Percentiles rank a stretch among this genome's conserved stretches.
Evolutionary conservation across 2,797 vertebrate species (phyloP).

Genomic region (Periparus ater): DNA sequence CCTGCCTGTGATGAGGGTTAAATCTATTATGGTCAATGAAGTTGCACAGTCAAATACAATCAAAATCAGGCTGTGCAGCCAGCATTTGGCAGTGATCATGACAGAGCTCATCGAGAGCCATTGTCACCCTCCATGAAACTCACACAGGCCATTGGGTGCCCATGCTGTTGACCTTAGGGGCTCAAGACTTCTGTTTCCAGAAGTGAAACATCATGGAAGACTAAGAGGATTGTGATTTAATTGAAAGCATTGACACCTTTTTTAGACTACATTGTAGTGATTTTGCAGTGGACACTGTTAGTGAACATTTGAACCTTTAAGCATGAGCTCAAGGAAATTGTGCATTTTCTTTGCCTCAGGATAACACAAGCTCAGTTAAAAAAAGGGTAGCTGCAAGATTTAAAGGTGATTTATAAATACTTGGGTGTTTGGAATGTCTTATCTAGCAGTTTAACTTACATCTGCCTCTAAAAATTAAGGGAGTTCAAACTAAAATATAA

Average conservation of each 20-base stretch:
- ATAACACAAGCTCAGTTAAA: neutral
- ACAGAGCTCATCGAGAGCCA: neutral
- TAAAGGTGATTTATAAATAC: neutral
- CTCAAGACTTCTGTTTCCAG: neutral
- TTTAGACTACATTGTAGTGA: neutral
- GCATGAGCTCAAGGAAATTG: neutral
- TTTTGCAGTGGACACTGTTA: neutral
- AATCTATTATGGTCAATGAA: constrained; percentile 11
- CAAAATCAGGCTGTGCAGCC: neutral
- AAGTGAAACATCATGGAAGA: neutral
- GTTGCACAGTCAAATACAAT: constrained; percentile 26
- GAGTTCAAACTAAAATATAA: neutral
- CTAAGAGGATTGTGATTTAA: constrained; percentile 22
- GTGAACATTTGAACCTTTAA: neutral
- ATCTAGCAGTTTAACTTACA: neutral
- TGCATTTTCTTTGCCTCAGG: neutral
- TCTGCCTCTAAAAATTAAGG: neutral
- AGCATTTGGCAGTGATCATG: neutral
- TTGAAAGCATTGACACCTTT: neutral
- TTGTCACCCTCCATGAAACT: neutral
- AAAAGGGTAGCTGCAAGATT: neutral
- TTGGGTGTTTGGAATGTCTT: neutral
- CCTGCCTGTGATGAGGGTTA: neutral
- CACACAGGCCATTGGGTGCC: neutral
- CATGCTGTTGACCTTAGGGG: neutral